phyloP scores from a whole-genome alignment of 1,140 invertebrate species.

The Brachionus rotundiformis region DNA sequence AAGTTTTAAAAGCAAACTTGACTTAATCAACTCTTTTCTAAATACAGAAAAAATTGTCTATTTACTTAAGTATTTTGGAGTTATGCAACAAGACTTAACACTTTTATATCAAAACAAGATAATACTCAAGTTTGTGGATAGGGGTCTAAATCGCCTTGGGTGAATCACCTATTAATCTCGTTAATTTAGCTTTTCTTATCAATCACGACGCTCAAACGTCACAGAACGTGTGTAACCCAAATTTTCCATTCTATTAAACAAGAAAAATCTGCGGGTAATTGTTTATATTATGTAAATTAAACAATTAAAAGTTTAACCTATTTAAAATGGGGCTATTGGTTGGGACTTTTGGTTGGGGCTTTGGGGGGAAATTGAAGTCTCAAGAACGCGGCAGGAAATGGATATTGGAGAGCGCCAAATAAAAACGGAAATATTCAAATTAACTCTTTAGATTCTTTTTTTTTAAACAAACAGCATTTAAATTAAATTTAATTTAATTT shows the following conservation, averaged over 20 bases:
- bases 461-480: not conserved
- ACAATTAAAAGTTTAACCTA: not conserved
- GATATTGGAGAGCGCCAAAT: not conserved
- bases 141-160: not conserved
- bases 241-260: not conserved
- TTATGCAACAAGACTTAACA: constrained; percentile 5
- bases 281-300: constrained; percentile 17
- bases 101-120: not conserved
- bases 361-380: not conserved
- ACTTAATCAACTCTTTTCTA: not conserved
- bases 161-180: not conserved
- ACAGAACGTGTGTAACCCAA: not conserved
- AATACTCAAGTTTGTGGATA: constrained; percentile 1
- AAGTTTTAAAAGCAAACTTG: not conserved
- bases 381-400: constrained; percentile 9
- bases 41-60: not conserved
- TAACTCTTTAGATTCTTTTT: not conserved
- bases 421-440: not conserved
- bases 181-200: not conserved
- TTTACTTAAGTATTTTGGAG: constrained; percentile 13
- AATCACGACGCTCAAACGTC: not conserved
- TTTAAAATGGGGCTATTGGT: not conserved
- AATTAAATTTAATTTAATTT: not conserved
- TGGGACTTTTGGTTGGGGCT: too few species aligned
- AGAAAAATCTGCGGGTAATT: not conserved